Percentiles rank a stretch among this genome's conserved stretches.
Conservation (phyloP, 2,797 vertebrate species). For the Microctenopoma stevenorrisi region DNA sequence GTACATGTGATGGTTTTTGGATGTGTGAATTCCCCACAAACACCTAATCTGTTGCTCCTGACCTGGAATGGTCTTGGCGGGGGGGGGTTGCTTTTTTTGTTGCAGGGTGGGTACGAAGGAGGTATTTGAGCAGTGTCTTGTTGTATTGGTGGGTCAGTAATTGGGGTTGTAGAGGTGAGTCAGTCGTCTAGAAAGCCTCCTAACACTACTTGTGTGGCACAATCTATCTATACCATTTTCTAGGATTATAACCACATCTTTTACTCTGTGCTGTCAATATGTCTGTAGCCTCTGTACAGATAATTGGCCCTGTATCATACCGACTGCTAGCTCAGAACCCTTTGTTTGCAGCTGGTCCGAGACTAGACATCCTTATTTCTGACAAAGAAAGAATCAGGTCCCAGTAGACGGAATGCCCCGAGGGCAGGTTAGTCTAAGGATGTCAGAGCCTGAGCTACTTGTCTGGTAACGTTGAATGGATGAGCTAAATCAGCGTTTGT, state of each 20-base stretch:
- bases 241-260: conserved; percentile 25
- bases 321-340: conserved; percentile 36
- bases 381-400: conserved; percentile 55
- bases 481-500: conserved; percentile 28
- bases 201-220: conserved; percentile 34
- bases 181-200: conserved; percentile 24
- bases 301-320: conserved; percentile 45
- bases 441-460: conserved; percentile 43
- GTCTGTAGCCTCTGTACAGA: conserved; percentile 26
- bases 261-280: conserved; percentile 13
- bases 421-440: conserved; percentile 35
- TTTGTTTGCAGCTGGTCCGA: conserved; percentile 54
- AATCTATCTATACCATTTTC: conserved; percentile 37
- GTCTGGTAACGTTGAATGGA: conserved; percentile 23
- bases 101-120: conserved; percentile 8
- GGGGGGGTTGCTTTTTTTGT: conserved; percentile 24
- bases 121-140: conserved; percentile 29
- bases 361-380: conserved; percentile 57
- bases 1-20: conserved; percentile 44
- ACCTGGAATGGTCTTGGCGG: conserved; percentile 58
- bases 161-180: conserved; percentile 27
- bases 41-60: conserved; percentile 24
- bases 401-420: conserved; percentile 49
- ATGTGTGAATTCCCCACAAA: conserved; percentile 60
- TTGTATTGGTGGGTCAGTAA: conserved; percentile 40